Conservation (phyloP, 2,113 vertebrate species). For the Danionella cerebrum region DNA sequence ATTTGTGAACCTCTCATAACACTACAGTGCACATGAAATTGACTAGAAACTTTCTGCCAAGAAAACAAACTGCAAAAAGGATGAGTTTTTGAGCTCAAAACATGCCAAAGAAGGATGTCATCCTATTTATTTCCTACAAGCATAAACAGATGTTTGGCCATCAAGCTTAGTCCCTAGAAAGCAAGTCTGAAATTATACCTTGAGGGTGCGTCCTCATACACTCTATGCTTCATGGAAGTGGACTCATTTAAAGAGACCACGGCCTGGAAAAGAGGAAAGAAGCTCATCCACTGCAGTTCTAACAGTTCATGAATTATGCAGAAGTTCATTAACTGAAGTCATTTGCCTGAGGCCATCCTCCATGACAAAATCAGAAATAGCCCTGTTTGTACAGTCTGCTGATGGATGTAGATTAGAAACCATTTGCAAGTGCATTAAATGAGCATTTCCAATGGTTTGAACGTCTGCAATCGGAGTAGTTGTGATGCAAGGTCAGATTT, state of each 20-base stretch:
- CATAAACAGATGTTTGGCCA: conserved; percentile 1
- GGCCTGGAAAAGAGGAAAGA: conserved; percentile 36
- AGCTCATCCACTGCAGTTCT: conserved; percentile 37
- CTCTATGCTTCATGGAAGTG: neutral
- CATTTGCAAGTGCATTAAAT: conserved; percentile 6
- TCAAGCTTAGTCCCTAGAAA: neutral
- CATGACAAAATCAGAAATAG: conserved; percentile 31
- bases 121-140: neutral
- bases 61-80: neutral
- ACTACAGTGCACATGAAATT: no score
- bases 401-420: conserved; percentile 18
- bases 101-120: neutral
- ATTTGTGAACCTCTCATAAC: no score
- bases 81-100: neutral
- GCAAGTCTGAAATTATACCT: neutral
- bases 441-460: neutral
- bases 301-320: conserved; percentile 58
- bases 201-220: neutral
- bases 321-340: conserved; percentile 53
- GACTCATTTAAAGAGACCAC: conserved; percentile 26
- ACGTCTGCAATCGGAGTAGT: no score
- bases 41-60: neutral
- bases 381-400: neutral
- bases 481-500: no score
- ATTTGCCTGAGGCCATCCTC: conserved; percentile 50